Conservation (phyloP, 2,113 vertebrate genomes). For the Syngnathus typhle region DNA sequence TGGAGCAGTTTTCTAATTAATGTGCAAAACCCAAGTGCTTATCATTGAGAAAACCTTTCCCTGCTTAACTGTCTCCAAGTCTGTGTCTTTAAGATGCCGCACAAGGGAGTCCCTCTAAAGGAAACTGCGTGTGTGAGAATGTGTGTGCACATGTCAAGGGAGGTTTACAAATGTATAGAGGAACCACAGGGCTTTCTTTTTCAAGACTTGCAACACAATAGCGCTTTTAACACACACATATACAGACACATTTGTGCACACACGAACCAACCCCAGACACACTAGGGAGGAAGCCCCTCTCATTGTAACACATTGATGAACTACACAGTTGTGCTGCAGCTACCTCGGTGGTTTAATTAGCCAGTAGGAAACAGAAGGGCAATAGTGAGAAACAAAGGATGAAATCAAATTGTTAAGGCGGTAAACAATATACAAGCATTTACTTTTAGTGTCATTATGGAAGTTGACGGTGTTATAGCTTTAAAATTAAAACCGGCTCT, state of each 20-base stretch:
- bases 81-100: constrained; percentile 38
- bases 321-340: constrained; percentile 45
- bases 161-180: constrained; percentile 47
- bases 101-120: constrained; percentile 35
- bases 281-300: constrained; percentile 47
- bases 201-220: constrained; percentile 43
- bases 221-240: constrained; percentile 3
- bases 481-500: not conserved
- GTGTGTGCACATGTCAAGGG: constrained; percentile 13
- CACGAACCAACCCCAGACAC: constrained; percentile 15
- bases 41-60: constrained; percentile 40
- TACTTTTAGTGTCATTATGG: not conserved
- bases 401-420: constrained; percentile 12
- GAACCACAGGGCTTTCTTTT: constrained; percentile 51
- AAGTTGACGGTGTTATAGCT: not conserved
- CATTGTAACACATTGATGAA: constrained; percentile 52
- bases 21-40: constrained; percentile 52
- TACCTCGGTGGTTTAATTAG: constrained; percentile 62
- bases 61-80: constrained; percentile 22
- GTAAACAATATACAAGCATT: not conserved
- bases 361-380: constrained; percentile 30
- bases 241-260: constrained; percentile 11
- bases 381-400: constrained; percentile 22
- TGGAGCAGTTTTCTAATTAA: constrained; percentile 59
- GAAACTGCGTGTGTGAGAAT: constrained; percentile 11